Evolutionary conservation across 2,113 vertebrate species (phyloP).

Genomic region (Lanius ludovicianus): DNA sequence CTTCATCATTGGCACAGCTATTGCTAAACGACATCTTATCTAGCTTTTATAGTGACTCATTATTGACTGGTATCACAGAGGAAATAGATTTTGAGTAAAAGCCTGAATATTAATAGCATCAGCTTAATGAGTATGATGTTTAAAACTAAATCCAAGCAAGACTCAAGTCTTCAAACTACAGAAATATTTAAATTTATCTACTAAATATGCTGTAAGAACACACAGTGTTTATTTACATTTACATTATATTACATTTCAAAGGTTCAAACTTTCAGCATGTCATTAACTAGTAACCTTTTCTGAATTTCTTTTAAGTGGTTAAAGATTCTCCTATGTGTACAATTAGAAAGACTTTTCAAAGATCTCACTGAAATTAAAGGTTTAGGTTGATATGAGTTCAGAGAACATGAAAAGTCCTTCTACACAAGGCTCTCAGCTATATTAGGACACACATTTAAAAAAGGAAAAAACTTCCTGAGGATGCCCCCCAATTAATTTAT

Average conservation of each 20-base stretch:
- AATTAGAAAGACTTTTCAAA: background rate
- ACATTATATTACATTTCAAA: background rate
- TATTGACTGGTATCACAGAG: background rate
- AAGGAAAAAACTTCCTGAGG: background rate
- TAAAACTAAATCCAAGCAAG: background rate
- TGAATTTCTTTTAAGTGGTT: background rate
- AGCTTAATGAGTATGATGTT: background rate
- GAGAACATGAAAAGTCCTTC: background rate
- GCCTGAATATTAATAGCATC: background rate
- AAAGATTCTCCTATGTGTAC: background rate
- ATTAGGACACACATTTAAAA: background rate
- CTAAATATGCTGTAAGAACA: background rate
- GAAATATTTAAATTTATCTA: background rate
- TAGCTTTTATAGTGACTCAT: background rate
- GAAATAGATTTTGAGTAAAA: background rate
- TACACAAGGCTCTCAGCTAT: background rate
- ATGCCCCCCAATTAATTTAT: background rate
- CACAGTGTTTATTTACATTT: background rate
- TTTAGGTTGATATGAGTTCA: background rate
- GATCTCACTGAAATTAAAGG: background rate
- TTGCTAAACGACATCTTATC: background rate
- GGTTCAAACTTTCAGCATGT: background rate
- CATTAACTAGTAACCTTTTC: background rate
- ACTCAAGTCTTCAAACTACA: background rate
- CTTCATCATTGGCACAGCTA: background rate